Conservation (phyloP, 2,888 invertebrate species). For the Lordiphosa fenestrarum region DNA sequence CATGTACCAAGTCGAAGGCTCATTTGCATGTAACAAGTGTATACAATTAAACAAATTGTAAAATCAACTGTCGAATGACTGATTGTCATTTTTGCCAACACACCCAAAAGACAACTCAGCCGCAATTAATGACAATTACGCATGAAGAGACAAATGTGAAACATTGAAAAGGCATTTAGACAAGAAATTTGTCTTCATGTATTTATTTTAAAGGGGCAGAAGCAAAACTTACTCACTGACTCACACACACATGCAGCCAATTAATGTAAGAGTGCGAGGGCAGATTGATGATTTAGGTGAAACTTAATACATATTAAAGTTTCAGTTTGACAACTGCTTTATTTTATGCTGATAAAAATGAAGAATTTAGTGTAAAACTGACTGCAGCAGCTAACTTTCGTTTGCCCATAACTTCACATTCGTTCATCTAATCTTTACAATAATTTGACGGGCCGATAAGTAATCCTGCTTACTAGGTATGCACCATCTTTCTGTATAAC, state of each 20-base stretch:
- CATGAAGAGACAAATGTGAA: slow-evolving; percentile 26
- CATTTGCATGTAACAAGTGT: slow-evolving; percentile 73
- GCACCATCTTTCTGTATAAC: too few species aligned
- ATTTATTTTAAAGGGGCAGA: slow-evolving; percentile 3
- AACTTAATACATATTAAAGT: too few species aligned
- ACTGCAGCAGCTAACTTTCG: too few species aligned
- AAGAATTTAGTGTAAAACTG: too few species aligned
- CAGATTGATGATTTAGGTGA: too few species aligned
- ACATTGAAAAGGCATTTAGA: slow-evolving; percentile 62
- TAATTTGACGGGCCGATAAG: too few species aligned
- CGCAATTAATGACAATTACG: slow-evolving; percentile 71
- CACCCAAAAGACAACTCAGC: slow-evolving; percentile 3
- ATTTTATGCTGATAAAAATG: too few species aligned
- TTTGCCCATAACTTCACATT: too few species aligned
- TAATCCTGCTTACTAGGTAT: too few species aligned
- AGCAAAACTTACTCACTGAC: neutral
- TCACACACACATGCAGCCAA: neutral
- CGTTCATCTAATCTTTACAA: too few species aligned
- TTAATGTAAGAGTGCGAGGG: too few species aligned
- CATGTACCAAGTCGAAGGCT: slow-evolving; percentile 33
- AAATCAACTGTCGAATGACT: slow-evolving; percentile 23
- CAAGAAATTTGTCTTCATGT: slow-evolving; percentile 14
- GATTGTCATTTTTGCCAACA: slow-evolving; percentile 26
- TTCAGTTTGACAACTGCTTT: too few species aligned
- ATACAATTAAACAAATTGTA: slow-evolving; percentile 62